These are phyloP conservation scores for Cotesia chilonis DNA, from an alignment of 1,140 invertebrate species.

Conservation along the genomic window DNA sequence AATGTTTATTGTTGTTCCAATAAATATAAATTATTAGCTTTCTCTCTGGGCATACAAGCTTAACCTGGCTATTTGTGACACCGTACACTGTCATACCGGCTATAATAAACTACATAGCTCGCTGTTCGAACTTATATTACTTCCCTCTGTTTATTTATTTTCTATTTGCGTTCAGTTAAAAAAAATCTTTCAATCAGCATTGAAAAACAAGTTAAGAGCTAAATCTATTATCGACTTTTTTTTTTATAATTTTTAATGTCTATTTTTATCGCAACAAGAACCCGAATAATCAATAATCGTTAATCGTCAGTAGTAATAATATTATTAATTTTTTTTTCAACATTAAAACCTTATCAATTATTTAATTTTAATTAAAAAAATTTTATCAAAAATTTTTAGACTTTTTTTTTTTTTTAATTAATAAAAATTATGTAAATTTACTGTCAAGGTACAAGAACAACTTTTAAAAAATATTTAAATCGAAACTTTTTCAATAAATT, in stretches of 20 bases:
- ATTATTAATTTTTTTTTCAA: too few species aligned
- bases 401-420: too few species aligned
- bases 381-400: too few species aligned
- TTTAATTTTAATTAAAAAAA: too few species aligned
- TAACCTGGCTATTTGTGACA: slow-evolving; percentile 13
- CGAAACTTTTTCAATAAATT: too few species aligned
- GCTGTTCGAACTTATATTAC: slow-evolving; percentile 9
- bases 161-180: slow-evolving; percentile 11
- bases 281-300: background rate
- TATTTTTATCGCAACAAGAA: background rate
- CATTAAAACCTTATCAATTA: too few species aligned
- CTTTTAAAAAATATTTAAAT: too few species aligned
- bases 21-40: slow-evolving; percentile 3
- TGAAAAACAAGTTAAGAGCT: background rate
- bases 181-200: background rate
- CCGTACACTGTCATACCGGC: slow-evolving; percentile 10
- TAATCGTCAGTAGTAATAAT: too few species aligned
- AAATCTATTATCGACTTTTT: background rate
- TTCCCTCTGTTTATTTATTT: slow-evolving; percentile 2
- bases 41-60: slow-evolving; percentile 22
- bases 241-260: background rate
- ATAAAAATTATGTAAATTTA: too few species aligned
- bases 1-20: slow-evolving; percentile 11
- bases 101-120: slow-evolving; percentile 24
- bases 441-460: too few species aligned